These are phyloP conservation scores for Psilopogon haemacephalus DNA, from an alignment of 2,113 vertebrate species.

Conservation along the genomic window DNA sequence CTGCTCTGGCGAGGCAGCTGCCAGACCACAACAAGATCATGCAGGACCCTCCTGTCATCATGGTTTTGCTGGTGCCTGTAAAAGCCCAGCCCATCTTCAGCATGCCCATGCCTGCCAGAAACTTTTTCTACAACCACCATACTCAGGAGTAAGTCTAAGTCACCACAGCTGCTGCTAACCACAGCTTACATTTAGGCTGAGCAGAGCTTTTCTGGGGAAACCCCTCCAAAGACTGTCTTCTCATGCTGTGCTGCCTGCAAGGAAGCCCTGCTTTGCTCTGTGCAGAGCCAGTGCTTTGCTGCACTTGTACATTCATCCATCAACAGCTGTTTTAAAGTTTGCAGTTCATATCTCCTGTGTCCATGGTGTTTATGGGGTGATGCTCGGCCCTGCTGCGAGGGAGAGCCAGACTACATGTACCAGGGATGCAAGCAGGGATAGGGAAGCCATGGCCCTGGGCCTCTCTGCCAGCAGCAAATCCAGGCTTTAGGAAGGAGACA, in stretches of 20 bases:
- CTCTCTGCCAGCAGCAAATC: neutral
- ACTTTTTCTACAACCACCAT: neutral
- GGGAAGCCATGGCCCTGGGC: neutral
- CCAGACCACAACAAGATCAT: neutral
- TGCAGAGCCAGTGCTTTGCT: rapidly evolving
- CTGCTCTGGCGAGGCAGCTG: neutral
- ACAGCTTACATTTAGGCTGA: neutral
- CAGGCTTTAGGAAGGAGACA: neutral
- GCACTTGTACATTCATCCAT: neutral
- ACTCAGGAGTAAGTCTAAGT: neutral
- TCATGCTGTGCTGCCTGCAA: rapidly evolving
- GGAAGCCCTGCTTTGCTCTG: neutral
- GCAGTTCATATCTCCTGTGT: neutral
- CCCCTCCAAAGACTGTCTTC: neutral
- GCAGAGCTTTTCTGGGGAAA: neutral
- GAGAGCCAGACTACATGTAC: rapidly evolving
- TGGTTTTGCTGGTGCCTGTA: rapidly evolving
- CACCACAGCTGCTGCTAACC: rapidly evolving
- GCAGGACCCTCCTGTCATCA: too few relatives aligned
- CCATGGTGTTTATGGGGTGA: neutral
- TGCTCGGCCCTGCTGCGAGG: rapidly evolving
- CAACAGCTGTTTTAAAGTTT: neutral
- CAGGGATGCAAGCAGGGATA: neutral
- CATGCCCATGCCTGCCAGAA: rapidly evolving
- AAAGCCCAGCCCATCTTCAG: neutral